Evolutionary conservation across 2,797 vertebrate genomes (phyloP).

Genomic region (Iguana delicatissima): DNA sequence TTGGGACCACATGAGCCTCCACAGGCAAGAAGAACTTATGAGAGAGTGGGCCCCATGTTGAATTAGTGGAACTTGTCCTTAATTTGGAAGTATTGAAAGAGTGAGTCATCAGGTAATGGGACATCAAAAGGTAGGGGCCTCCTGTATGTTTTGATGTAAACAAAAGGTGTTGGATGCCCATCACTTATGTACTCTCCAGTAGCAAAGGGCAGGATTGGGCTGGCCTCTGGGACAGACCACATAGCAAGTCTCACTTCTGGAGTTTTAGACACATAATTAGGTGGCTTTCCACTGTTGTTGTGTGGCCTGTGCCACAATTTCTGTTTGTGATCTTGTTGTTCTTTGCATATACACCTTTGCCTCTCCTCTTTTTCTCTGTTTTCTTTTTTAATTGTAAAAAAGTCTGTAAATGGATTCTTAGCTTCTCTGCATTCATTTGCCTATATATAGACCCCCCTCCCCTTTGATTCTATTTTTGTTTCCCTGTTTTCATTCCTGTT

Average conservation of each 20-base stretch:
- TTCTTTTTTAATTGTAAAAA: neutral
- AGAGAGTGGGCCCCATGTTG: too few species aligned
- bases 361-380: neutral
- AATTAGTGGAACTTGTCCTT: too few species aligned
- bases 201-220: neutral
- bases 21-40: too few species aligned
- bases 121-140: too few species aligned
- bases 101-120: too few species aligned
- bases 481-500: slow-evolving; percentile 19
- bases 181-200: neutral
- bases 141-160: neutral
- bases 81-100: too few species aligned
- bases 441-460: slow-evolving; percentile 23
- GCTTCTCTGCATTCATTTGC: slow-evolving; percentile 28
- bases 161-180: too few species aligned
- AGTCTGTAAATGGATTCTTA: slow-evolving; percentile 8
- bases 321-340: neutral
- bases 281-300: neutral
- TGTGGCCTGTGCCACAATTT: neutral
- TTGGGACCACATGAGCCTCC: too few species aligned
- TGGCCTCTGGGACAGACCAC: neutral
- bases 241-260: neutral
- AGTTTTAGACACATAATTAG: neutral
- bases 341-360: neutral
- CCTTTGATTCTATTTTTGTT: slow-evolving; percentile 30